A percentile compares a stretch with the other conserved stretches of the same genome.
These are phyloP conservation scores for Chamaetylas fuelleborni DNA, from an alignment of 2,113 vertebrate species.

Conservation along the genomic window DNA sequence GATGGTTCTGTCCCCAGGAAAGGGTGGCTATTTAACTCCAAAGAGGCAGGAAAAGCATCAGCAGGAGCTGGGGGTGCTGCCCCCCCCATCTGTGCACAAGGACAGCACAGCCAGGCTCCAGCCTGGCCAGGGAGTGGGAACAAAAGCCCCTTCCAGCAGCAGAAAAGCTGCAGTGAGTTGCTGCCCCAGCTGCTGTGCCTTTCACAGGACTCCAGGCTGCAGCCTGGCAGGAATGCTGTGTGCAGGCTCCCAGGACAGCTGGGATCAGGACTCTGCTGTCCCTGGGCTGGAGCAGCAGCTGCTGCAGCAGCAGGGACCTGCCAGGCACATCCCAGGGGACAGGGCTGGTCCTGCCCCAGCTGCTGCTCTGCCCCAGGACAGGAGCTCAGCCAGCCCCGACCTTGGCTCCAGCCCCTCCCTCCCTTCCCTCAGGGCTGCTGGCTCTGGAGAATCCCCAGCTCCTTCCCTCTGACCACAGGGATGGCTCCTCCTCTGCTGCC, in stretches of 20 bases:
- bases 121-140: fast-evolving
- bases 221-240: not conserved
- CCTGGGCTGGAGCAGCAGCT: not conserved
- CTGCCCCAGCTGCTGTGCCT: not conserved
- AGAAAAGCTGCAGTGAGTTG: not conserved
- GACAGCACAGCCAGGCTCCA: not conserved
- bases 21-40: not conserved
- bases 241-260: not conserved
- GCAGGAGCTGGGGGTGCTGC: not conserved
- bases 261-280: not conserved
- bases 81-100: not conserved
- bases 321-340: not conserved
- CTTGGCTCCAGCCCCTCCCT: not conserved
- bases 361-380: not conserved
- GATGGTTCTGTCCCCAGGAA: not conserved
- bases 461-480: not conserved
- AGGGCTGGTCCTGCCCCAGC: not conserved
- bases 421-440: not conserved
- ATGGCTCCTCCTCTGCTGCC: not conserved
- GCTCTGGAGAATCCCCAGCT: not conserved
- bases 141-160: no score
- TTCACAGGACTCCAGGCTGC: not conserved
- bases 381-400: not conserved
- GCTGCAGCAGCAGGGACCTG: not conserved
- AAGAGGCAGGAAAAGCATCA: not conserved